Conservation (phyloP, 1,140 invertebrate genomes). For the Melipona quadrifasciata region DNA sequence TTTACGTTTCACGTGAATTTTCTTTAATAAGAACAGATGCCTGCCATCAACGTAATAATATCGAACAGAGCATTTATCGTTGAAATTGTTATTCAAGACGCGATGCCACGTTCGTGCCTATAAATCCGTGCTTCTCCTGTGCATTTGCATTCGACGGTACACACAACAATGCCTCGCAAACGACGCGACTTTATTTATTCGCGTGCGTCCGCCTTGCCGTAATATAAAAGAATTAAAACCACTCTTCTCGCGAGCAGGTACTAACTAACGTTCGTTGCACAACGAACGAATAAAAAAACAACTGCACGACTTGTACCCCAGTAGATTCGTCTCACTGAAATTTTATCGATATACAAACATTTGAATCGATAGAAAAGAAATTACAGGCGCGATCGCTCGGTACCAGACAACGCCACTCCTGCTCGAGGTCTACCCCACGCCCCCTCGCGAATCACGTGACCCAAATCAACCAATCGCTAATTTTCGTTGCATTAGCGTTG, state of each 20-base stretch:
- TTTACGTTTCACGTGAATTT: neutral
- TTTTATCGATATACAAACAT: too few relatives aligned
- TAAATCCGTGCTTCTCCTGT: conserved; percentile 13
- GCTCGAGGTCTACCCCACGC: too few relatives aligned
- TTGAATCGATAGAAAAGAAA: too few relatives aligned
- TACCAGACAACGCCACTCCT: too few relatives aligned
- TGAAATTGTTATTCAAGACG: conserved; percentile 25
- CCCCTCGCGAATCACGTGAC: too few relatives aligned
- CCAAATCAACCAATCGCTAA: too few relatives aligned
- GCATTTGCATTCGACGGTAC: conserved; percentile 30
- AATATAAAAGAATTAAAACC: neutral
- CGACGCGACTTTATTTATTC: conserved; percentile 3
- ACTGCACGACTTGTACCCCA: too few relatives aligned
- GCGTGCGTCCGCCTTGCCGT: neutral
- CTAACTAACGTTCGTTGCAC: neutral
- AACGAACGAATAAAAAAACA: neutral
- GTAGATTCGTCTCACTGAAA: too few relatives aligned
- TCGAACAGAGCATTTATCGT: neutral
- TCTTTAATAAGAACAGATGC: neutral
- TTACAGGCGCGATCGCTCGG: too few relatives aligned
- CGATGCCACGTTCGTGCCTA: neutral
- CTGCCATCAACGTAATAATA: neutral
- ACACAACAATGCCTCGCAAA: neutral
- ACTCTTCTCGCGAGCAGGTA: neutral
- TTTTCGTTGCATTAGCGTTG: too few relatives aligned